Evolutionary conservation across 1,140 invertebrate species (phyloP).

Genomic region (Megathymus violae): DNA sequence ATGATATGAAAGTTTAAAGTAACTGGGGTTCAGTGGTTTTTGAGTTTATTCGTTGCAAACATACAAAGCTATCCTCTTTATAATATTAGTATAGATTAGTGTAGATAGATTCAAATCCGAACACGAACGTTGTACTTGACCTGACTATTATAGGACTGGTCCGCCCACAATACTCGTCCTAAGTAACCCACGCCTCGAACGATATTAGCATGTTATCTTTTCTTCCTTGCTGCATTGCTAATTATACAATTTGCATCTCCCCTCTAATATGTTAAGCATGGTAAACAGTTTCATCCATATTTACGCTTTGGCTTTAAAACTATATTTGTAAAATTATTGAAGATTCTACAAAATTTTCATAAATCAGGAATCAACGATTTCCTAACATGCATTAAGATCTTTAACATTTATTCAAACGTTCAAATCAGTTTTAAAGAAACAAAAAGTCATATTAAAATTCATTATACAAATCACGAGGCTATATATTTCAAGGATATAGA

Average conservation of each 20-base stretch:
- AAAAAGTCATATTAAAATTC: no score
- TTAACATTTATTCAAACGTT: no score
- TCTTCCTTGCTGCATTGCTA: constrained; percentile 38
- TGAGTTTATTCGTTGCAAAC: no score
- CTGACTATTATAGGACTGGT: constrained; percentile 39
- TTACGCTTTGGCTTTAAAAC: constrained; percentile 12
- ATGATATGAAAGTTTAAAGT: no score
- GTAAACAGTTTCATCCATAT: constrained; percentile 13
- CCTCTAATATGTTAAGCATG: constrained; percentile 22
- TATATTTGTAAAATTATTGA: no score
- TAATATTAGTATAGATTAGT: no score
- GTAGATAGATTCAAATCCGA: constrained; percentile 26
- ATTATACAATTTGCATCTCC: constrained; percentile 40
- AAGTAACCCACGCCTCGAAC: constrained; percentile 48
- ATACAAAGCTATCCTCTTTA: constrained; percentile 6
- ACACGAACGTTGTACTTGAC: constrained; percentile 53
- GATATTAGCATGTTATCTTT: constrained; percentile 41
- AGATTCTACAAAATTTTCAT: no score
- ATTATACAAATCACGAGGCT: constrained; percentile 2
- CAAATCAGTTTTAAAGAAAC: neutral
- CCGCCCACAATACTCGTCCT: constrained; percentile 50
- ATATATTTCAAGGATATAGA: no score
- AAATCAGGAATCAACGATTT: no score
- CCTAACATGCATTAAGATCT: constrained; percentile 1
- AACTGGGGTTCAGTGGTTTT: no score